Conservation (phyloP, 2,113 vertebrate species). For the Axis porcinus region DNA sequence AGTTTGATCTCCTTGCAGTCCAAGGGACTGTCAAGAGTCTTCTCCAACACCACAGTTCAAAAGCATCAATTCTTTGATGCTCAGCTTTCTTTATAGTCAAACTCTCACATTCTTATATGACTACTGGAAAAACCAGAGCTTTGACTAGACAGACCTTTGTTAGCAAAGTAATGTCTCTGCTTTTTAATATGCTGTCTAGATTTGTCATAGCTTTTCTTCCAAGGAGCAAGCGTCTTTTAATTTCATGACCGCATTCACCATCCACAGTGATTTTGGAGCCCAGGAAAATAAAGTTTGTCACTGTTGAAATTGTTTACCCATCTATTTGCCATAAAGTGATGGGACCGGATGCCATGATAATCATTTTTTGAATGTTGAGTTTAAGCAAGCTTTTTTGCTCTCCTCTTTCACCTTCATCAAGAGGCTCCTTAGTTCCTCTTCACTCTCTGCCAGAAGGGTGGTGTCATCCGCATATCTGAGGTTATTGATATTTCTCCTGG, state of each 20-base stretch:
- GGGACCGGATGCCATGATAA: rapidly evolving
- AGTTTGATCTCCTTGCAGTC: neutral
- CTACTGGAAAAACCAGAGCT: neutral
- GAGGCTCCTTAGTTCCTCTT: neutral
- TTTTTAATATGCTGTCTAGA: neutral
- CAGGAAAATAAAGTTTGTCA: neutral
- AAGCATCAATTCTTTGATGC: rapidly evolving
- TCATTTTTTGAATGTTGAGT: neutral
- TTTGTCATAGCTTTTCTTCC: neutral
- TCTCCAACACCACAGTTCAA: neutral
- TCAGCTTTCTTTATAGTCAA: neutral
- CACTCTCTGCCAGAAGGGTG: neutral
- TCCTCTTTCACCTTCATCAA: neutral
- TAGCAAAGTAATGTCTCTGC: neutral
- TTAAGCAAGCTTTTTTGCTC: neutral
- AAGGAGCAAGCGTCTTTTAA: neutral
- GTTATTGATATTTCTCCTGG: neutral
- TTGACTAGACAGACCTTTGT: neutral
- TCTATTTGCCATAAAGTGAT: neutral
- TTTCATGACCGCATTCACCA: neutral
- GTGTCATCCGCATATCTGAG: neutral
- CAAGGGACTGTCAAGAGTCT: neutral
- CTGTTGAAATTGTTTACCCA: neutral
- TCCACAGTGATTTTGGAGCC: neutral
- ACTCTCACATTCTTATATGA: neutral